A percentile compares a stretch with the other conserved stretches of the same genome.
Evolutionary conservation across 2,113 vertebrate species (phyloP).

Genomic region (Sula dactylatra): DNA sequence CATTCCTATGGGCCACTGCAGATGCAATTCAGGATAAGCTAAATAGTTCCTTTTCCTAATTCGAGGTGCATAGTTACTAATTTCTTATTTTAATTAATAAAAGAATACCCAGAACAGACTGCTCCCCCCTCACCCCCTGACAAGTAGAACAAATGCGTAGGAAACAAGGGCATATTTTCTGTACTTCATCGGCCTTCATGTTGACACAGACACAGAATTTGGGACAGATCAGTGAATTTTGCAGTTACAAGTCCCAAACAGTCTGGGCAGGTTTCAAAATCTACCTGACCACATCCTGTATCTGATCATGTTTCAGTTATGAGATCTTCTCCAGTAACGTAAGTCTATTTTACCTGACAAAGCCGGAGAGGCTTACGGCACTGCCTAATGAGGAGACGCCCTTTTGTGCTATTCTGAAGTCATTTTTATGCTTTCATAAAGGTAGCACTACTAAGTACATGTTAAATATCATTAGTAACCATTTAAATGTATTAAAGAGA

Average conservation of each 20-base stretch:
- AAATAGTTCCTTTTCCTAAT: neutral
- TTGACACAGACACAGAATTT: neutral
- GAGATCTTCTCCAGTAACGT: neutral
- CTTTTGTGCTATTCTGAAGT: neutral
- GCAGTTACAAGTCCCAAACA: neutral
- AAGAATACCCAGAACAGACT: neutral
- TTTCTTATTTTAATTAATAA: neutral
- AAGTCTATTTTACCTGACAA: neutral
- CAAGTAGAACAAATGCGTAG: neutral
- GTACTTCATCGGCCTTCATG: neutral
- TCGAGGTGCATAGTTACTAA: neutral
- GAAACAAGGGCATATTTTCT: neutral
- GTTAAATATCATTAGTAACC: neutral
- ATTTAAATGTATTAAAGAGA: neutral
- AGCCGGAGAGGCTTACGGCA: neutral
- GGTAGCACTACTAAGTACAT: neutral
- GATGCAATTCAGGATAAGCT: neutral
- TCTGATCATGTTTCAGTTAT: neutral
- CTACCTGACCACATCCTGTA: neutral
- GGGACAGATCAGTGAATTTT: neutral
- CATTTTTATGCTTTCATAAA: neutral
- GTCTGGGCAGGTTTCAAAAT: neutral
- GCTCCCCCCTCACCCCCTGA: rapidly evolving
- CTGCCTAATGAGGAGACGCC: neutral
- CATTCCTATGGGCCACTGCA: neutral